Base-by-base conservation (phyloP, 1,140 invertebrate species). In the Acromyrmex heyeri region DNA sequence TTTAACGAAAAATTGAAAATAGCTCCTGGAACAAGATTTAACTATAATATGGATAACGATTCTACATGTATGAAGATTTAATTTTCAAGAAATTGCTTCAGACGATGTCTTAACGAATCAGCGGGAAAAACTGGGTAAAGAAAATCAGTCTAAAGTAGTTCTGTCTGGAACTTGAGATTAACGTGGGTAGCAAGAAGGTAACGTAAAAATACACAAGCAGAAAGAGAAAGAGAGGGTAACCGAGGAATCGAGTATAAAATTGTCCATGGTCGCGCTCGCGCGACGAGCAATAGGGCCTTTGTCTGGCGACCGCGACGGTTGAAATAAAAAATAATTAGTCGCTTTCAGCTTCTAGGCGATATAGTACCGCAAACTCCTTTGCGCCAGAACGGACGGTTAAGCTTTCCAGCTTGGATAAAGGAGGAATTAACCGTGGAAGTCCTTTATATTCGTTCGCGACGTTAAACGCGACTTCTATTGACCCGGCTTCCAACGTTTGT, bases 321-420 rank as follows among this genome's bases (percentile, higher is more conserved):
- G 65, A 75, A 83, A 75, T 83, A 83, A 83, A 83, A 83, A 83
- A 83, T 83, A 83, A 83, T 83, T 83, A 83, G 79, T 83, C 69
- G 79, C 79, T 83, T 83, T 83, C 79, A 83, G 55, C 79, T 61
- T 48, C 67, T 61, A 55, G 69, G 55, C 69, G 79, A 61, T 83
- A 83, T 73, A 67, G 77, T 67, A 50, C 55, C 69, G 79, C 57
- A 83, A 75, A 73, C 69, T 83, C 79, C 79, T 70, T 81, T 81
- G 78, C 78, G 34, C 64, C 34, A 48, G 79, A 83, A 83, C 55
- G 69, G 38, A 75, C 69, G 79, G 69, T 73, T 73, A 73, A 73
- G 79, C 79, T 83, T 83, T 61, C 79, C 55, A 61, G 55, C 55
- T 83, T 73, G 79, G 38, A 83, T 83, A 83, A 83, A 83, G 55